phyloP scores from a whole-genome alignment of 2,888 invertebrate species.

The Eupeodes luniger region DNA sequence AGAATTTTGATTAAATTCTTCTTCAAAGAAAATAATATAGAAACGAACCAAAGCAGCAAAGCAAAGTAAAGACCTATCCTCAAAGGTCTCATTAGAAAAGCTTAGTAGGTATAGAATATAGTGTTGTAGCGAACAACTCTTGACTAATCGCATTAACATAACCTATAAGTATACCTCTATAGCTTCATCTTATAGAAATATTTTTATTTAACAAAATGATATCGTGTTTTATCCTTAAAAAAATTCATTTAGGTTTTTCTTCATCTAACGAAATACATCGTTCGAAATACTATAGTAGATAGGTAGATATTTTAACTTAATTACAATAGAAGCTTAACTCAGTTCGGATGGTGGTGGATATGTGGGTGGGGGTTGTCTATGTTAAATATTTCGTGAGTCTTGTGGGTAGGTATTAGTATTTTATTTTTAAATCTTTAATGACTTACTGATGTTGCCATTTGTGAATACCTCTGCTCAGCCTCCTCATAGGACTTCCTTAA shows the following conservation, averaged over 20 bases:
- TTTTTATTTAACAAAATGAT: background rate
- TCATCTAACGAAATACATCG: no score
- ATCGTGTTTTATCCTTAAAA: background rate
- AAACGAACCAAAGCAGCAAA: background rate
- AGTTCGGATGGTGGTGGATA: background rate
- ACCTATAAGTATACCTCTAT: background rate
- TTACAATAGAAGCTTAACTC: constrained; percentile 6
- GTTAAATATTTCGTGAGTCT: background rate
- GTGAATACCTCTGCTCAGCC: background rate
- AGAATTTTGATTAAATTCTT: background rate
- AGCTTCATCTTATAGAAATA: no score
- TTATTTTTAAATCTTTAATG: constrained; percentile 19
- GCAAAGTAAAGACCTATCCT: background rate
- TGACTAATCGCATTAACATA: constrained; percentile 4
- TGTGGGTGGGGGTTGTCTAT: background rate
- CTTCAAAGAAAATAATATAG: background rate
- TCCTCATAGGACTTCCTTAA: background rate
- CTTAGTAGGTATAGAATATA: background rate
- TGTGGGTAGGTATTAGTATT: background rate
- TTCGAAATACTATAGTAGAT: no score
- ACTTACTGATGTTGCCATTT: background rate
- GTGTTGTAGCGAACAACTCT: background rate
- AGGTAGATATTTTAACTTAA: background rate
- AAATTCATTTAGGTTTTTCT: no score
- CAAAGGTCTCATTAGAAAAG: constrained; percentile 6